A percentile compares a stretch with the other conserved stretches of the same genome.
Evolutionary conservation across 2,797 vertebrate species (phyloP).

Genomic region (Microtus californicus): DNA sequence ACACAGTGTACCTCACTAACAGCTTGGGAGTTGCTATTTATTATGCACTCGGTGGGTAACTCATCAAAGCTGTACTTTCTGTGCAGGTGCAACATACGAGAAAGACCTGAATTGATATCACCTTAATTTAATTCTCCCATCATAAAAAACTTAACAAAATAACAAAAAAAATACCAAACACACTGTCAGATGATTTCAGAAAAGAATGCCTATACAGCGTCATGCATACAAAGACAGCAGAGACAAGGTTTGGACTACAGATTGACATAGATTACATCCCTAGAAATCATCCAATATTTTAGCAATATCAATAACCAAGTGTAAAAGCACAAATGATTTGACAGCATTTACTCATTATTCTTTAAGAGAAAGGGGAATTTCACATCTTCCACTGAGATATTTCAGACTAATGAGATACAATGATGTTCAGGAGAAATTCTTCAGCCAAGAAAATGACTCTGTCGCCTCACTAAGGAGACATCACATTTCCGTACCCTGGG

Average conservation of each 20-base stretch:
- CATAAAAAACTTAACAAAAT: neutral
- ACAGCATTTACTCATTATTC: neutral
- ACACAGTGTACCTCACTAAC: conserved; percentile 1
- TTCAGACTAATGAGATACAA: conserved; percentile 22
- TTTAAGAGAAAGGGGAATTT: neutral
- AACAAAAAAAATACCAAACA: conserved; percentile 62
- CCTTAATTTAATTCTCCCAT: conserved; percentile 27
- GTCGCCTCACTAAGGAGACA: neutral
- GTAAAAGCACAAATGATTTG: conserved; percentile 23
- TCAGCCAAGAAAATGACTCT: neutral
- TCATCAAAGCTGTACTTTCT: conserved; percentile 22
- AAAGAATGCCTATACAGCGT: neutral
- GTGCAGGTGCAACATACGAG: neutral
- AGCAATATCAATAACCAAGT: neutral
- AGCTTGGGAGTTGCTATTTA: conserved; percentile 46
- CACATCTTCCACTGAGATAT: neutral
- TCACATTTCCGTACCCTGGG: neutral
- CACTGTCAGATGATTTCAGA: neutral
- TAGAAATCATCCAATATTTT: neutral
- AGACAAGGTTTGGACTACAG: neutral
- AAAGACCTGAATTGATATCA: neutral
- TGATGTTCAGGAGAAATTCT: neutral
- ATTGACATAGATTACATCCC: neutral
- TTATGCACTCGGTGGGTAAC: conserved; percentile 33
- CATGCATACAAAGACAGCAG: neutral